Conservation (phyloP, 2,888 invertebrate species). For the Troides aeacus region DNA sequence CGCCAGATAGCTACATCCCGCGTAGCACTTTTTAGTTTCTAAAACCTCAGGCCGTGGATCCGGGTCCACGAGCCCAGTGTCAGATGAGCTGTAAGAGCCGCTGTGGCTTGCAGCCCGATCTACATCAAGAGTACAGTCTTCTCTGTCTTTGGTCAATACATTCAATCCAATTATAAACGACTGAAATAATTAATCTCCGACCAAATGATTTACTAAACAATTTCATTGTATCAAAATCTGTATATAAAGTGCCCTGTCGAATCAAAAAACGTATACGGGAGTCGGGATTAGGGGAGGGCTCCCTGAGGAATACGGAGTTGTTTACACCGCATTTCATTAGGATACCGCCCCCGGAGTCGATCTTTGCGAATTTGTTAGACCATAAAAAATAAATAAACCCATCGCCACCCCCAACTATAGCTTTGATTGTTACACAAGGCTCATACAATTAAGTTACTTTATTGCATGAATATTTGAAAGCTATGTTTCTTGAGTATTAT, state of each 20-base stretch:
- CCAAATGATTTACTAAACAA: conserved; percentile 21
- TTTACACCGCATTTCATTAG: conserved; percentile 74
- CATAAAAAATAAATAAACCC: conserved; percentile 67
- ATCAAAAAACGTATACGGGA: conserved; percentile 40
- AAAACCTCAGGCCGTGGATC: too few relatives aligned
- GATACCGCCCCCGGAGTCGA: conserved; percentile 41
- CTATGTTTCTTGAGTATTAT: too few relatives aligned
- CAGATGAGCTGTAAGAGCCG: too few relatives aligned
- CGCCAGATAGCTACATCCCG: too few relatives aligned
- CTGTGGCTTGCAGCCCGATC: too few relatives aligned
- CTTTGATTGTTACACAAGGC: conserved; percentile 38
- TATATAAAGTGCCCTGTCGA: conserved; percentile 33
- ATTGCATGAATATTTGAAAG: conserved; percentile 11
- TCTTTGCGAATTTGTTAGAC: conserved; percentile 54
- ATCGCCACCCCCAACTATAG: conserved; percentile 42
- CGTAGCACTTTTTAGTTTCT: too few relatives aligned
- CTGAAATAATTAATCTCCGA: neutral
- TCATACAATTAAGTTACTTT: conserved; percentile 3
- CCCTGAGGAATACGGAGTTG: conserved; percentile 62
- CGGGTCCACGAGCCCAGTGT: too few relatives aligned
- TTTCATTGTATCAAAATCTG: conserved; percentile 18
- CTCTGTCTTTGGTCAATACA: neutral
- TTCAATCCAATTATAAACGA: neutral
- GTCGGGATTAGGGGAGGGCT: conserved; percentile 37
- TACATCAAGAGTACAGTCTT: too few relatives aligned